A percentile compares a stretch with the other conserved stretches of the same genome.
Evolutionary conservation across 2,113 vertebrate genomes (phyloP).

Genomic region (Chionomys nivalis): DNA sequence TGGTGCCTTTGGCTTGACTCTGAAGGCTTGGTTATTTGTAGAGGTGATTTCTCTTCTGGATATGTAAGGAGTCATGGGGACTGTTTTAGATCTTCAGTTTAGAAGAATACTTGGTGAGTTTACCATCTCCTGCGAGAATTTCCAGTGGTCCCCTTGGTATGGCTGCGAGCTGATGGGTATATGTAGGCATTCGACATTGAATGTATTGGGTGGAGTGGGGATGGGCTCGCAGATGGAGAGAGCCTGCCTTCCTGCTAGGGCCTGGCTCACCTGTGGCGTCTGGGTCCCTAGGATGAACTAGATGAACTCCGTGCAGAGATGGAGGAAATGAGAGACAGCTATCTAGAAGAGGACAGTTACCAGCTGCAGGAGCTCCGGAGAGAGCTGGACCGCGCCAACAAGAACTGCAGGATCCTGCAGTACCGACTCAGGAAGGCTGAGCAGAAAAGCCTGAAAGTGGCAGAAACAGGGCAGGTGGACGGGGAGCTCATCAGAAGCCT

Average conservation of each 20-base stretch:
- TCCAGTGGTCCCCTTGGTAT: background rate
- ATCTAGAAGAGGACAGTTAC: conserved; percentile 98
- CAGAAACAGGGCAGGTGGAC: conserved; percentile 97
- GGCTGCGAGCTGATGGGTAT: accelerated
- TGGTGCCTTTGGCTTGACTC: background rate
- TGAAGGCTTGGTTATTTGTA: background rate
- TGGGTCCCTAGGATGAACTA: conserved; percentile 94
- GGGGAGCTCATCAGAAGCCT: conserved; percentile 95
- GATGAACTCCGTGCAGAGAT: conserved; percentile 98
- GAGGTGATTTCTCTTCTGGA: conserved; percentile 13
- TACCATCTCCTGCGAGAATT: background rate
- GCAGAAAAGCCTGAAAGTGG: conserved; percentile 97
- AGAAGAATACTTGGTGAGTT: conserved; percentile 27
- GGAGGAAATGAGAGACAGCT: conserved; percentile 99
- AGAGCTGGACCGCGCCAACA: conserved; percentile 97
- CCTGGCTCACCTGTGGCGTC: conserved; percentile 26
- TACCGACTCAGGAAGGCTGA: conserved; percentile 98
- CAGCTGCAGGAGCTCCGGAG: conserved; percentile 97
- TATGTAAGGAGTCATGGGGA: background rate
- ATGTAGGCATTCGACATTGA: background rate
- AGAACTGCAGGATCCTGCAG: conserved; percentile 98
- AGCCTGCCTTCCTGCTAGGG: background rate
- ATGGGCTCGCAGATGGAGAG: background rate
- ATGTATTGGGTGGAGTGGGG: background rate
- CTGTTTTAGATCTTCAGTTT: conserved; percentile 60